A percentile compares a stretch with the other conserved stretches of the same genome.
phyloP scores from a whole-genome alignment of 2,797 vertebrate species.

The Hemibagrus guttatus region DNA sequence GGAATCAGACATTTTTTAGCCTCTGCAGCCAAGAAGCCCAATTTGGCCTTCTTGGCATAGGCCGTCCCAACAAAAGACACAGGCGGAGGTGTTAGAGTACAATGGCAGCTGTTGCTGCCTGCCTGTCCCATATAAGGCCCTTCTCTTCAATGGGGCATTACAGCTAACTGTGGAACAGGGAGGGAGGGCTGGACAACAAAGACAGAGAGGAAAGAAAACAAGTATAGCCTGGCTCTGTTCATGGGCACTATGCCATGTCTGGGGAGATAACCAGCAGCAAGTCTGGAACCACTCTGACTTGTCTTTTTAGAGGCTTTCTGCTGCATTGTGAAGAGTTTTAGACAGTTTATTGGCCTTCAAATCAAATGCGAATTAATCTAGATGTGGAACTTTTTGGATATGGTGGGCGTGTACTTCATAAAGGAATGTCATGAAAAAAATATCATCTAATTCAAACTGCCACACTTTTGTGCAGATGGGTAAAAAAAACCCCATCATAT shows the following conservation, averaged over 20 bases:
- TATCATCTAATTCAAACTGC: background rate
- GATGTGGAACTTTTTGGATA: background rate
- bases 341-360: constrained; percentile 12
- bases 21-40: constrained; percentile 47
- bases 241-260: constrained; percentile 45
- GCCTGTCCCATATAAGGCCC: constrained; percentile 69
- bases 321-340: background rate
- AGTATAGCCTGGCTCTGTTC: constrained; percentile 48
- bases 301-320: constrained; percentile 7
- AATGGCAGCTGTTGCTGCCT: constrained; percentile 75
- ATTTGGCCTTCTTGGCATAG: constrained; percentile 48
- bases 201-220: constrained; percentile 57
- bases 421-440: background rate
- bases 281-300: constrained; percentile 35
- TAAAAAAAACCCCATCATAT: background rate
- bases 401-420: background rate
- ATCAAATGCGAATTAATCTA: constrained; percentile 15
- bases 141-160: constrained; percentile 60
- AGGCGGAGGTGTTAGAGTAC: constrained; percentile 45
- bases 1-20: constrained; percentile 64
- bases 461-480: background rate
- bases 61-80: constrained; percentile 51
- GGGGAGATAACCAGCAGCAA: constrained; percentile 48
- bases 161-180: constrained; percentile 50
- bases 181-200: constrained; percentile 55